phyloP scores from a whole-genome alignment of 2,797 vertebrate species.

The Graptemys geographica region DNA sequence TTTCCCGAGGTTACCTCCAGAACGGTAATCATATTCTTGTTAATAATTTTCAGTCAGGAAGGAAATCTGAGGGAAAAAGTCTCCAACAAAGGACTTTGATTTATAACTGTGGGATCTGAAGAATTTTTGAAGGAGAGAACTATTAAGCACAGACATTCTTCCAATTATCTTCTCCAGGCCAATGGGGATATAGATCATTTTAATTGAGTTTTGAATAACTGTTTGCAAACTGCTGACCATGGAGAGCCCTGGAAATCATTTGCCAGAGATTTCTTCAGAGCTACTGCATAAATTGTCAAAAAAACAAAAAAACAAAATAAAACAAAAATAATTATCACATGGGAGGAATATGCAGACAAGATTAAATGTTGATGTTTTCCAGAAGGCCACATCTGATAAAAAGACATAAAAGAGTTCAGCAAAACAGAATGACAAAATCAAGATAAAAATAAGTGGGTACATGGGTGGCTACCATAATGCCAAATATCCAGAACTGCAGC shows the following conservation, averaged over 20 bases:
- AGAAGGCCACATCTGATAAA: background rate
- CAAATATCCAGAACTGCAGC: background rate
- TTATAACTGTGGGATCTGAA: background rate
- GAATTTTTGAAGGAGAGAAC: background rate
- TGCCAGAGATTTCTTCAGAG: background rate
- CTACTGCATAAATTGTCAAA: background rate
- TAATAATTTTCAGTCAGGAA: background rate
- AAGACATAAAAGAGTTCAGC: background rate
- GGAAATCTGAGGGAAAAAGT: background rate
- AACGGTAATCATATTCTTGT: accelerated
- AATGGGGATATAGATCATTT: background rate
- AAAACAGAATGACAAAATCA: background rate
- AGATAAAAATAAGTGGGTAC: background rate
- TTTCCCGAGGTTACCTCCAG: background rate
- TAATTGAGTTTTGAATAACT: background rate
- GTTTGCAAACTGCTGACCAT: background rate
- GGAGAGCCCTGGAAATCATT: background rate
- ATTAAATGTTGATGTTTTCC: background rate
- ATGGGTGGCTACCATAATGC: accelerated
- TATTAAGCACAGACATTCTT: background rate
- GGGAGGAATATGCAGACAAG: accelerated
- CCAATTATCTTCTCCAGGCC: background rate
- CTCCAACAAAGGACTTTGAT: background rate
- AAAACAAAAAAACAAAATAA: background rate
- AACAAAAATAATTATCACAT: background rate